Base-by-base conservation (phyloP, 2,888 invertebrate genomes). In the Lamellibrachia satsuma region DNA sequence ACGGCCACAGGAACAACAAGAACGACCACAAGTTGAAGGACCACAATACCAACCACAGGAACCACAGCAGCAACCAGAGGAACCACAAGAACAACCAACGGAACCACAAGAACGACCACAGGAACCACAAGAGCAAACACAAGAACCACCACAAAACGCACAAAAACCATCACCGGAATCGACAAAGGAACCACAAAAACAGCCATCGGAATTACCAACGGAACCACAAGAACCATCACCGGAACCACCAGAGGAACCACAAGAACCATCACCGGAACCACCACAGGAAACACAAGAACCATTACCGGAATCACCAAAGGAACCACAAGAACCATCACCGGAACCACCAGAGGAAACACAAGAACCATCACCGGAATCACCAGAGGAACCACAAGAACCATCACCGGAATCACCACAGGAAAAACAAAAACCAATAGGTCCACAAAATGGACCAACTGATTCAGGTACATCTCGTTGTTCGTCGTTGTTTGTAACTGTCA, bases 171-270 rank as follows among this genome's bases (percentile, higher is more conserved):
- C 91, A 22, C 91, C 4, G 22, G 75, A 92, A 52, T 52, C 60
- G 55, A 3, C 93, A 15, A 52, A 93, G 27, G 93, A 92, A 90
- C 91, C 93, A 92, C 52, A 27, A 57, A 93, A 93, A 51, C 90
- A 55, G 52, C 15, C 52, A 92, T 1, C 51, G 15, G 92, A 9
- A 92, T 7, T 1, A 60, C 57, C 11, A 60, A 60, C 1, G 93
- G 93, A 93, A 51, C 60, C 93, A 92, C 90, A 52, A n/a, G 92
- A 93, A 90, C 90, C 92, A 55, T 92, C 52, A 60, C 92, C 93
- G 60, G 92, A 90, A 60, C 92, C 92, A 7, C 92, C 92, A 91
- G 92, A 90, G 91, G 92, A 90, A 27, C 93, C 93, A 92, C 90
- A 93, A 9, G 75, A 90, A 90, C 90, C 60, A 22, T 57, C 51